A percentile compares a stretch with the other conserved stretches of the same genome.
Conservation (phyloP, 2,113 vertebrate species). For the Penelope pileata region DNA sequence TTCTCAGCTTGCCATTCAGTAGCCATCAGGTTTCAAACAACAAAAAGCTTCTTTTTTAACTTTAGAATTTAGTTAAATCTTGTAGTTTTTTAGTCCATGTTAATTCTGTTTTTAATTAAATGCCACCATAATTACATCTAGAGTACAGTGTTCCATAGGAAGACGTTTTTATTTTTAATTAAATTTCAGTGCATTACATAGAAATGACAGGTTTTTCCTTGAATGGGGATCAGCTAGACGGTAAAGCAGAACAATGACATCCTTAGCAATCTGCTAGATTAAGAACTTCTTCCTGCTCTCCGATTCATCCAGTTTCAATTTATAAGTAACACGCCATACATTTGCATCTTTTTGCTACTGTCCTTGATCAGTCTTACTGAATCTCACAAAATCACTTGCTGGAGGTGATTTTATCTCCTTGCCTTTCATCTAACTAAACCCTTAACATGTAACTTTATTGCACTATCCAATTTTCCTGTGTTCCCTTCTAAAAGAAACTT, state of each 20-base stretch:
- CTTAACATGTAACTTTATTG: background rate
- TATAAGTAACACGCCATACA: background rate
- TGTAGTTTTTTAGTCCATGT: conserved; percentile 5
- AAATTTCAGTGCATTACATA: background rate
- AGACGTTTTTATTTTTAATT: conserved; percentile 40
- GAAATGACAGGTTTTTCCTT: conserved; percentile 9
- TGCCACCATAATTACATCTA: conserved; percentile 9
- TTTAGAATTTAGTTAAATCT: conserved; percentile 46
- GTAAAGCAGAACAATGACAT: background rate
- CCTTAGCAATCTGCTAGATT: background rate
- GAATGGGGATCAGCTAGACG: background rate
- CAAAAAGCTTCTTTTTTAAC: conserved; percentile 26
- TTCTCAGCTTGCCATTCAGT: conserved; percentile 13
- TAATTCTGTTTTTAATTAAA: conserved; percentile 30
- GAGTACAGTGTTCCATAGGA: conserved; percentile 41
- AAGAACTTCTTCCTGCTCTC: conserved; percentile 17
- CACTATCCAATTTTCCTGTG: background rate
- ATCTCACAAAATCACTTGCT: background rate
- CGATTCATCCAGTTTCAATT: background rate
- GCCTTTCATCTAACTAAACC: background rate
- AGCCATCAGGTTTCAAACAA: conserved; percentile 19
- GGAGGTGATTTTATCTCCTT: background rate
- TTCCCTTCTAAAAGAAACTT: background rate
- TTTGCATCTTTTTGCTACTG: background rate
- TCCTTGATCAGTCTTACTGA: background rate